Percentiles rank a stretch among this genome's conserved stretches.
These are phyloP conservation scores for Rhaphigaster nebulosa DNA, from an alignment of 2,888 invertebrate genomes.

Conservation along the genomic window DNA sequence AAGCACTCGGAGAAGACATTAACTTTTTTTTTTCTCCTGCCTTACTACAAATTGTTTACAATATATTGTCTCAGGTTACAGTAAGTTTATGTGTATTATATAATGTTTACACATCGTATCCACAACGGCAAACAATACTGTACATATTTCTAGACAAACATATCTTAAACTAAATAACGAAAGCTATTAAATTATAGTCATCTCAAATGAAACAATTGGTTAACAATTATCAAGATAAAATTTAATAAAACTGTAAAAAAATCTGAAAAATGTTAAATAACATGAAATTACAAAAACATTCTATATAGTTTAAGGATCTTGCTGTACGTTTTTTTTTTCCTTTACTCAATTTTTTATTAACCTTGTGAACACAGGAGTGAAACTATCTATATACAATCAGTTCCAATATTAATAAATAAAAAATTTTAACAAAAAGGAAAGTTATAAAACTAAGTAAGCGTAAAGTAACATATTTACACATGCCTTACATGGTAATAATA, in stretches of 20 bases:
- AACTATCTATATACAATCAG: slow-evolving; percentile 1
- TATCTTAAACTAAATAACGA: slow-evolving; percentile 9
- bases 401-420: neutral
- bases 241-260: neutral
- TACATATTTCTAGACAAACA: slow-evolving; percentile 41
- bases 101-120: neutral
- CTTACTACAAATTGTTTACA: slow-evolving; percentile 52
- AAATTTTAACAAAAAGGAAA: neutral
- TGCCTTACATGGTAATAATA: neutral
- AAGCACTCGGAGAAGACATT: slow-evolving; percentile 56
- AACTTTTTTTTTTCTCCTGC: slow-evolving; percentile 45
- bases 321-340: neutral
- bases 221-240: neutral
- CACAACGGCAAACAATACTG: neutral
- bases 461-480: neutral
- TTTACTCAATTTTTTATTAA: neutral
- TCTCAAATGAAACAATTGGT: neutral
- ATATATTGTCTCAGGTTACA: slow-evolving; percentile 55
- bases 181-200: neutral
- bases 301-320: neutral
- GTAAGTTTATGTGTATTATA: slow-evolving; percentile 47
- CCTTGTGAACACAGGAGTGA: neutral
- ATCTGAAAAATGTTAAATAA: neutral
- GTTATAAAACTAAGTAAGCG: neutral
- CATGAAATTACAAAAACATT: neutral